Base-by-base conservation (phyloP, 2,113 vertebrate genomes). In the Entelurus aequoreus region DNA sequence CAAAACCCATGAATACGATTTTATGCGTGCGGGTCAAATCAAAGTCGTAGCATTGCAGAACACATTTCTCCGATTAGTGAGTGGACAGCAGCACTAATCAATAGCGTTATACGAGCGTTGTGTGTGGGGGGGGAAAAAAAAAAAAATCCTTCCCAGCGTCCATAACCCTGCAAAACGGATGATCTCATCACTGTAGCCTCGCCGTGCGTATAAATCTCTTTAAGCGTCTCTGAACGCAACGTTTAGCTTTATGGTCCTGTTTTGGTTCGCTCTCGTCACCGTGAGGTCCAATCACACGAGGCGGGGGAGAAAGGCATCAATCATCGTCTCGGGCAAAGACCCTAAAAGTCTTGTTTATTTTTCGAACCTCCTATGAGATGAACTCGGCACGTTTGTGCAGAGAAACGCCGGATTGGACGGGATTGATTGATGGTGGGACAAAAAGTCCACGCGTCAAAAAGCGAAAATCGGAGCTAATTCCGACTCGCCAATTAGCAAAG, bases 401-500 rank as follows among this genome's bases (percentile, higher is more conserved):
- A 46, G 12, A 46, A 46, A 46, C 28, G 28, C 28, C 28, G 28
- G 28, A 28, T 28, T 3, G 28, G 28, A 28, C 3, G 28, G 28
- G 28, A 28, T 28, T 28, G 28, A 28, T 28, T 28, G 28, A 28
- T 28, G 28, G 28, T 28, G 28, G 28, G 28, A 9, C 40, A 10
- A 12, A 46, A 9, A 46, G 42, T 9, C 42, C 10, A 46, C 12
- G 12, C 42, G n/a, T 58, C 69, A 74, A 72, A 74, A 72, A 69
- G 62, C 65, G 46, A 49, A 53, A 63, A 35, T 28, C 28, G 28
- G 48, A 36, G 66, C 68, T 77, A 78, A 81, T 82, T 81, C 76
- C 73, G 64, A 75, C 62, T 76, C 60, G 74, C 55, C 73, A 83
- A 79, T 85, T 83, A 80, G 77, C 79, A 61, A 76, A 65, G 71